A percentile compares a stretch with the other conserved stretches of the same genome.
phyloP scores from a whole-genome alignment of 2,888 invertebrate genomes.

The Galerucella pusilla region DNA sequence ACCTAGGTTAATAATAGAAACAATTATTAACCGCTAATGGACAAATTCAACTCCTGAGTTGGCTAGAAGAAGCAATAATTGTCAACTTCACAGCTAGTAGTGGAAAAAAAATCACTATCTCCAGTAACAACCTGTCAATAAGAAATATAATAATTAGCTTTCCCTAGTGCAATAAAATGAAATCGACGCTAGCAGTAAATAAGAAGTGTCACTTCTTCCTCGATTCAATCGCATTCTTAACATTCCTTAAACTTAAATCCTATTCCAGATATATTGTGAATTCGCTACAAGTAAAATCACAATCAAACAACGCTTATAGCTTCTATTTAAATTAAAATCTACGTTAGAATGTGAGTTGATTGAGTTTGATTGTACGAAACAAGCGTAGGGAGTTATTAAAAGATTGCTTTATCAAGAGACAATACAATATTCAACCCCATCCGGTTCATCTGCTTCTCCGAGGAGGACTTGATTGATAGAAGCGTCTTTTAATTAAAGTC shows the following conservation, averaged over 20 bases:
- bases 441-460: constrained; percentile 50
- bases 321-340: background rate
- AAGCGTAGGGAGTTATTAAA: constrained; percentile 60
- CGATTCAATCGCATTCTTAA: constrained; percentile 37
- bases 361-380: background rate
- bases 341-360: background rate
- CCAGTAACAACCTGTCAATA: background rate
- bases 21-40: no score
- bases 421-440: constrained; percentile 59
- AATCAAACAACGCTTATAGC: constrained; percentile 51
- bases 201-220: constrained; percentile 25
- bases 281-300: constrained; percentile 52
- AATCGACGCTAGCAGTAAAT: constrained; percentile 30
- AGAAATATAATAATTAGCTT: constrained; percentile 10
- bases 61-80: no score
- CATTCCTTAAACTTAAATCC: constrained; percentile 42
- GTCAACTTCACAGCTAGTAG: no score
- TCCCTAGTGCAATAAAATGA: constrained; percentile 5
- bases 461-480: constrained; percentile 59
- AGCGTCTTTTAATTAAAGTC: constrained; percentile 60
- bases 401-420: constrained; percentile 63
- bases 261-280: constrained; percentile 3
- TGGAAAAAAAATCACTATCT: no score
- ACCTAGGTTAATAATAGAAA: no score
- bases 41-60: no score